Percentiles rank a stretch among this genome's conserved stretches.
Conservation (phyloP, 2,888 invertebrate species). For the Seira sanloemensis region DNA sequence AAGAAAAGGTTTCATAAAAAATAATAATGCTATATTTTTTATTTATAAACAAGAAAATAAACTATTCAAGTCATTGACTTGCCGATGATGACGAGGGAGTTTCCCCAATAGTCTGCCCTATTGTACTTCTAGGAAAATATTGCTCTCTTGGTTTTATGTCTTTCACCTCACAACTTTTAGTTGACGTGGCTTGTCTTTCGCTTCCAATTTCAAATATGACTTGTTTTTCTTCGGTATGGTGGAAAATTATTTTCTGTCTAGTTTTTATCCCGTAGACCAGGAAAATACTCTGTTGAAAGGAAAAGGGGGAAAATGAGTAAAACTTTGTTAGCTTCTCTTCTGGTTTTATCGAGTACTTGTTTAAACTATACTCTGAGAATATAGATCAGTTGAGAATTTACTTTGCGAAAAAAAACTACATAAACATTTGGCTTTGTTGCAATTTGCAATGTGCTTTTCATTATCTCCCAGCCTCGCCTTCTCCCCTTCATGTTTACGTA, state of each 20-base stretch:
- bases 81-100: slow-evolving; percentile 1
- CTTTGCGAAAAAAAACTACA: too few relatives aligned
- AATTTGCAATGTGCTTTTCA: background rate
- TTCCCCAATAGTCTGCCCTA: background rate
- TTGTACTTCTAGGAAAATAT: too few relatives aligned
- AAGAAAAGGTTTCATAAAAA: slow-evolving; percentile 2
- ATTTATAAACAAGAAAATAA: slow-evolving; percentile 32
- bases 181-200: slow-evolving; percentile 34
- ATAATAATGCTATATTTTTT: slow-evolving; percentile 12
- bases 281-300: background rate
- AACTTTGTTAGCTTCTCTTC: background rate
- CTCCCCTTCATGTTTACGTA: slow-evolving; percentile 14
- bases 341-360: too few relatives aligned
- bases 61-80: slow-evolving; percentile 38
- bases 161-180: background rate
- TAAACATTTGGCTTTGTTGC: too few relatives aligned
- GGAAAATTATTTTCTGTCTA: background rate
- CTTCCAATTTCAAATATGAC: background rate
- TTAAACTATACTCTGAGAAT: too few relatives aligned
- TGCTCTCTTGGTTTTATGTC: background rate
- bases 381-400: too few relatives aligned
- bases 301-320: background rate
- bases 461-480: background rate
- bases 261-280: background rate
- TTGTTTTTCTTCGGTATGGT: slow-evolving; percentile 4